A percentile compares a stretch with the other conserved stretches of the same genome.
Evolutionary conservation across 2,113 vertebrate genomes (phyloP).

Genomic region (Barnardius zonarius): DNA sequence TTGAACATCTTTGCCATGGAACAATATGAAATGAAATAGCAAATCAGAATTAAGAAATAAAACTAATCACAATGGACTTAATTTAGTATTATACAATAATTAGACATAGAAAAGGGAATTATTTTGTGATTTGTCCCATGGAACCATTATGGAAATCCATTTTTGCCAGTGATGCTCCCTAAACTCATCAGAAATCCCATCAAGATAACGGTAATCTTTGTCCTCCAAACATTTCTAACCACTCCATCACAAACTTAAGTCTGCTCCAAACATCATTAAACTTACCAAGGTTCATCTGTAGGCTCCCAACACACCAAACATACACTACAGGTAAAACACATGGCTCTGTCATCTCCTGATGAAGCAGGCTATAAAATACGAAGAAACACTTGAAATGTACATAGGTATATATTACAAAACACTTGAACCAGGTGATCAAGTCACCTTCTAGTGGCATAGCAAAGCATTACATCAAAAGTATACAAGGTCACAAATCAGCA

Average conservation of each 20-base stretch:
- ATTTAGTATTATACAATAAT: neutral
- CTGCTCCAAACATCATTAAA: neutral
- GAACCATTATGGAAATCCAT: neutral
- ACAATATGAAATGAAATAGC: neutral
- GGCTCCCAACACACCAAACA: slow-evolving; percentile 99
- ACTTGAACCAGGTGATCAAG: neutral
- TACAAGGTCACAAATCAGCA: neutral
- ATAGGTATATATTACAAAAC: neutral
- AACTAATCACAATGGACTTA: neutral
- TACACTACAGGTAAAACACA: slow-evolving; percentile 99
- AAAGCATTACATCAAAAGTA: neutral
- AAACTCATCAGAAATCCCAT: neutral
- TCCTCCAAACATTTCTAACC: neutral
- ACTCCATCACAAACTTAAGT: neutral
- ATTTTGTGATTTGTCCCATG: neutral
- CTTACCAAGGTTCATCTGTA: slow-evolving; percentile 97
- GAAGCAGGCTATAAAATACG: slow-evolving; percentile 85
- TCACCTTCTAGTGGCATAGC: neutral
- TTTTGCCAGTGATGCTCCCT: neutral
- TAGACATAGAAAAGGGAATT: neutral
- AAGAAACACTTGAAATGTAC: neutral
- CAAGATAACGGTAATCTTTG: accelerated
- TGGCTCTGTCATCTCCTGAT: slow-evolving; percentile 96
- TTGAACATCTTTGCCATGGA: neutral
- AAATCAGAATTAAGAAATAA: neutral